Evolutionary conservation across 2,797 vertebrate species (phyloP), one percentile per base, ranked within the genome.

Genomic region (Chromis chromis): DNA sequence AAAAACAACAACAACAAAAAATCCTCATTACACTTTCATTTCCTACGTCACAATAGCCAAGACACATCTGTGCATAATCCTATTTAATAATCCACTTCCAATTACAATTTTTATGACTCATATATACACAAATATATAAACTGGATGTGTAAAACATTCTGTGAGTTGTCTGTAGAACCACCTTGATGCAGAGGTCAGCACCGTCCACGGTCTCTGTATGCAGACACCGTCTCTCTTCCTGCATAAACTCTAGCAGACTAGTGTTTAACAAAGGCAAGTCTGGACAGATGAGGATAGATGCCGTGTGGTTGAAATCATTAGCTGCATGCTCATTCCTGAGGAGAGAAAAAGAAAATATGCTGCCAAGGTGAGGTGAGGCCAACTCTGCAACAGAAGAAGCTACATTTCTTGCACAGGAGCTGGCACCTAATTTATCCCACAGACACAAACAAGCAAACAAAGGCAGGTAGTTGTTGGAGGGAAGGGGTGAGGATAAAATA

Each of bases 251-350:
- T 1, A 42, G 52, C 49, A 48, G 44, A 40, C 55, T 61, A 25
- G 49, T 8, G 57, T 53, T 60, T 59, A 49, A 86, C 70, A 79
- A 65, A 81, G 76, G n/a, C 84, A 82, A 70, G 85, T 86, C 75
- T 63, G 70, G 81, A 82, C 86, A 75, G 76, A 83, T 33, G 64
- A 77, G 61, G 53, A 56, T 44, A 68, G 66, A 82, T 77, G 76
- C 76, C 76, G 72, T 42, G 24, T 53, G 71, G 68, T 63, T 77
- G 82, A 77, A 82, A 76, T 84, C 73, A 82, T 74, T 71, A 53
- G 48, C 57, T 55, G 55, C 52, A 21, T 1, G 28, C 63, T 83
- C 63, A 49, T 76, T 79, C 76, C 76, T 24, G 14, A 79, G 60
- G 57, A 81, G 57, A 67, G 16, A 22, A 54, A 24, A 74, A 46